These are phyloP conservation scores for Elephantulus edwardii DNA, from an alignment of 2,113 vertebrate genomes.

Conservation along the genomic window DNA sequence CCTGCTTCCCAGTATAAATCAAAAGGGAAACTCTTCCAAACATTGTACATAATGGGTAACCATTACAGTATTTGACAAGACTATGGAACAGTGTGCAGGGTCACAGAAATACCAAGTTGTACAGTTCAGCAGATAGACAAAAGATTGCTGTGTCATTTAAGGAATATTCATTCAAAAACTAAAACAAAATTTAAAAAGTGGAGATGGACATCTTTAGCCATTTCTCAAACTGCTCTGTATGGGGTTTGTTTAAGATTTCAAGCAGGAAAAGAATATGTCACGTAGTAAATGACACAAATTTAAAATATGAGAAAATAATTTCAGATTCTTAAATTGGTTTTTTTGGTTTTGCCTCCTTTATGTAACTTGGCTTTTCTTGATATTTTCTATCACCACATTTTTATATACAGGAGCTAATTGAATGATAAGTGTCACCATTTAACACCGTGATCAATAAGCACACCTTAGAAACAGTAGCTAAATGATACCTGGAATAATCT, in stretches of 20 bases:
- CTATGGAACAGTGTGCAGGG: no score
- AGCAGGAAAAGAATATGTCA: background rate
- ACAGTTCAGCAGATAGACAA: no score
- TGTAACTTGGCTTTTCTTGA: background rate
- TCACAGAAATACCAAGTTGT: no score
- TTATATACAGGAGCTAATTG: background rate
- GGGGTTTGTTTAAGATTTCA: background rate
- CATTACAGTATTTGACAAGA: no score
- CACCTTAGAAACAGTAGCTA: background rate
- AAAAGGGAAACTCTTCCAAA: no score
- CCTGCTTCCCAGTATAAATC: no score
- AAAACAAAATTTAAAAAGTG: no score
- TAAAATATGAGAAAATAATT: background rate
- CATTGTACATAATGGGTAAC: no score
- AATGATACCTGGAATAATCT: background rate
- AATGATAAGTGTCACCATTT: background rate
- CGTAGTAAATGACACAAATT: background rate
- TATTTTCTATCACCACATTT: slow-evolving; percentile 25
- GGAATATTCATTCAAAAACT: no score
- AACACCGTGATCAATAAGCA: background rate
- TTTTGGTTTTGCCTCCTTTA: background rate
- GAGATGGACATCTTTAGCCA: no score
- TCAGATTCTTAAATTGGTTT: background rate
- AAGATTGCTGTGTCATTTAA: no score
- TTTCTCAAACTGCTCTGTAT: background rate